Evolutionary conservation across 2,797 vertebrate genomes (phyloP).

Genomic region (Pseudochaenichthys georgianus): DNA sequence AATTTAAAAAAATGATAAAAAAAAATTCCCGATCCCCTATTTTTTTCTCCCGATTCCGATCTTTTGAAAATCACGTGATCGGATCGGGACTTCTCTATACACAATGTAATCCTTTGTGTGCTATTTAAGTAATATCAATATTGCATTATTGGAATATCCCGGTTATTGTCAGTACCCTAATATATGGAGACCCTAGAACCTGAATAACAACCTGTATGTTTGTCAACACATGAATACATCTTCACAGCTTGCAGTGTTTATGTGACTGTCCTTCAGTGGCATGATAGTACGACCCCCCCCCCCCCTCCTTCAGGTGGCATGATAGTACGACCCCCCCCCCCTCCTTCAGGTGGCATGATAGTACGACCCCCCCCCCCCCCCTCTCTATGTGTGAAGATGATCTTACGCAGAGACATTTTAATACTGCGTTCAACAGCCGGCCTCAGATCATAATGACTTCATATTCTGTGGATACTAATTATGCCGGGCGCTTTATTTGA

Average conservation of each 20-base stretch:
- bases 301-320: constrained; percentile 5
- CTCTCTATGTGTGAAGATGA: constrained; percentile 31
- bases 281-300: neutral
- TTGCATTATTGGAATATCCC: too few species aligned
- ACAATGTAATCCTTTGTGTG: too few species aligned
- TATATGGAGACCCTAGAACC: too few species aligned
- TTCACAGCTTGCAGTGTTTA: constrained; percentile 9
- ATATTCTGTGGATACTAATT: constrained; percentile 22
- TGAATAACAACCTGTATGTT: neutral
- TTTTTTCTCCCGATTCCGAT: too few species aligned
- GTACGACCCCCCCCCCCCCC: neutral
- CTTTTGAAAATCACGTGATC: too few species aligned
- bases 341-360: constrained; percentile 7
- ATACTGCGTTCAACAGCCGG: constrained; percentile 56
- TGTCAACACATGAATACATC: neutral
- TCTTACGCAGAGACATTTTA: constrained; percentile 56
- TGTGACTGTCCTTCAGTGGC: constrained; percentile 6
- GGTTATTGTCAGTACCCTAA: too few species aligned
- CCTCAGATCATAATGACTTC: constrained; percentile 10
- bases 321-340: neutral
- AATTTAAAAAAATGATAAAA: too few species aligned
- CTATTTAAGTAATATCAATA: too few species aligned
- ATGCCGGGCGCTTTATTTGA: constrained; percentile 32
- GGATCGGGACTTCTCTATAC: too few species aligned
- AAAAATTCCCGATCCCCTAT: too few species aligned